A percentile compares a stretch with the other conserved stretches of the same genome.
phyloP scores from a whole-genome alignment of 2,113 vertebrate genomes.

The Notarius lentiginosus region DNA sequence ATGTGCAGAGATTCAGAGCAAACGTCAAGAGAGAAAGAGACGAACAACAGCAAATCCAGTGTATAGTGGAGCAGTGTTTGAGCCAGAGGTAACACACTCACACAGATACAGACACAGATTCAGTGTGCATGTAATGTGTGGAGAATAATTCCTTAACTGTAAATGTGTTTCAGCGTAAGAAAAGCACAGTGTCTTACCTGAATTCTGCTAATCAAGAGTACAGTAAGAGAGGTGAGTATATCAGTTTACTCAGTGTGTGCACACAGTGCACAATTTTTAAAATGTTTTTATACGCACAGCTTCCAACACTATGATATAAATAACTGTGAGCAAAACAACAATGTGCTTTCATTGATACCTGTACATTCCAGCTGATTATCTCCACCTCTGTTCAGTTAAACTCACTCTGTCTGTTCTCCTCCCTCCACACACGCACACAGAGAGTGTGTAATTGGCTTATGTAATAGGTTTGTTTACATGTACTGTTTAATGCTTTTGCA shows the following conservation, averaged over 20 bases:
- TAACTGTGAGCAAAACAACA: neutral
- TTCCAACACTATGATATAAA: neutral
- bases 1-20: conserved; percentile 86
- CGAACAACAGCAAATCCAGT: conserved; percentile 89
- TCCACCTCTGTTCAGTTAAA: neutral
- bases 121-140: neutral
- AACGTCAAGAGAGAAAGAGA: conserved; percentile 87
- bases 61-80: conserved; percentile 86
- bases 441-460: neutral
- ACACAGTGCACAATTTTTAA: too few relatives aligned
- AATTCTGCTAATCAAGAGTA: conserved; percentile 85
- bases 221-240: conserved; percentile 82
- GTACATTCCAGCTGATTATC: neutral
- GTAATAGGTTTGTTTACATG: neutral
- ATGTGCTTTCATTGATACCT: neutral
- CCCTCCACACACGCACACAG: neutral
- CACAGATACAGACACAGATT: neutral
- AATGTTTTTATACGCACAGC: neutral
- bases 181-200: conserved; percentile 84
- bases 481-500: neutral
- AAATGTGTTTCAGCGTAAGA: conserved; percentile 78
- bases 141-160: neutral
- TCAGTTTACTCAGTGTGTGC: neutral
- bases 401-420: neutral
- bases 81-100: conserved; percentile 81